Evolutionary conservation across 2,888 invertebrate species (phyloP), one percentile per base, ranked within the genome.

Genomic region (Zygogramma bicolorata): DNA sequence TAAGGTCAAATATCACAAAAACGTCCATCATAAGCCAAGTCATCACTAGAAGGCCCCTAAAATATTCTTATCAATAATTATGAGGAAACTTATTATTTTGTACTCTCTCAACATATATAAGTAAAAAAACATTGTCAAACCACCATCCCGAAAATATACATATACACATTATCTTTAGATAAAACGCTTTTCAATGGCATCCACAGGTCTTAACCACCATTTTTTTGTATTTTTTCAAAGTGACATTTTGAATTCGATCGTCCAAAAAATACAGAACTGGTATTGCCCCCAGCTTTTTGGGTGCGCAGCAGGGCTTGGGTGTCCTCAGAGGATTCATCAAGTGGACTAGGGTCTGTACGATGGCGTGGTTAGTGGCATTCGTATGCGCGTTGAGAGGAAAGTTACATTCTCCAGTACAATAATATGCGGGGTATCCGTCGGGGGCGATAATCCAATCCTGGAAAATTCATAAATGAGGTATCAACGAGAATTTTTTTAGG

Each of bases 131-230:
- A n/a, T n/a, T n/a, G n/a, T n/a, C n/a, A n/a, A n/a, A n/a, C n/a
- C n/a, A n/a, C n/a, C n/a, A n/a, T n/a, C n/a, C n/a, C n/a, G n/a
- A n/a, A n/a, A n/a, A n/a, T n/a, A n/a, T n/a, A n/a, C n/a, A n/a
- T n/a, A n/a, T n/a, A n/a, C n/a, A n/a, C 53, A 13, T n/a, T 27
- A 53, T 13, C 1, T 6, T 25, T 20, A 13, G n/a, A n/a, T 20
- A 46, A 46, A 38, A 13, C n/a, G 5, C 22, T 20, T 46, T 3
- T 89, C 89, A 98, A 89, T 97, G 97, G 85, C 99, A 99, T 15
- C 99, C 98, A 87, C 99, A 99, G 80, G 97, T 95, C 87, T 97
- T 97, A 27, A 98, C 98, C 29, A 97, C 96, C 98, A 99, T 99
- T 86, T 97, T 97, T 85, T 95, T 95, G 88, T 97, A 99, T 88